Conservation (phyloP, 2,113 vertebrate species). For the Meles meles region DNA sequence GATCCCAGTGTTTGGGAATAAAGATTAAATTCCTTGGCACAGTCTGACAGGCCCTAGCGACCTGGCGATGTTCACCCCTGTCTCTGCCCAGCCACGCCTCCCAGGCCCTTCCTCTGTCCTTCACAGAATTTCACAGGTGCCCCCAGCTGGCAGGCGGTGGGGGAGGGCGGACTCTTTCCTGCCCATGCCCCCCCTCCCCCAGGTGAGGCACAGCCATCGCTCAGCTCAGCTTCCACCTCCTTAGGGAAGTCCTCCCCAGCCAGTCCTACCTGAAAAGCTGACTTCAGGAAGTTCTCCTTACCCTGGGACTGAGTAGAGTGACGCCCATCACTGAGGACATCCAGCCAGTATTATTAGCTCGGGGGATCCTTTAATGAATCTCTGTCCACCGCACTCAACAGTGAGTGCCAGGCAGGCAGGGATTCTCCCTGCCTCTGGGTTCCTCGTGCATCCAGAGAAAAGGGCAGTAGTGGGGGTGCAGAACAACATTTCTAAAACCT, state of each 20-base stretch:
- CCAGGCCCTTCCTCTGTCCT: background rate
- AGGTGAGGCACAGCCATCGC: background rate
- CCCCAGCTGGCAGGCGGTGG: background rate
- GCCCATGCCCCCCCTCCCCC: accelerated
- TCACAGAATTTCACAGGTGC: too few relatives aligned
- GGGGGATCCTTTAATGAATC: background rate
- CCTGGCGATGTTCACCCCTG: accelerated
- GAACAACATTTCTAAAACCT: background rate
- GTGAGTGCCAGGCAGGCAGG: accelerated
- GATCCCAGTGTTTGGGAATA: background rate
- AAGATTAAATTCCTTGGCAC: background rate
- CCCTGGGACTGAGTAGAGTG: background rate
- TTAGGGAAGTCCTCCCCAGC: background rate
- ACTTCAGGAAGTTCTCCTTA: background rate
- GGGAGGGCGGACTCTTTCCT: background rate
- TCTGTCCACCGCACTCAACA: background rate
- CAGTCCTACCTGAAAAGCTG: background rate
- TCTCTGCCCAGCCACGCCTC: background rate
- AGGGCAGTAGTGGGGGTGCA: background rate
- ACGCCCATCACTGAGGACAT: background rate
- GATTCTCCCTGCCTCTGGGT: background rate
- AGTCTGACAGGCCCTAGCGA: too few relatives aligned
- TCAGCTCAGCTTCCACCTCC: background rate
- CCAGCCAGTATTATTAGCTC: background rate
- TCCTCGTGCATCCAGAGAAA: too few relatives aligned